Evolutionary conservation across 2,888 invertebrate genomes (phyloP).

Genomic region (Nephrotoma flavescens): DNA sequence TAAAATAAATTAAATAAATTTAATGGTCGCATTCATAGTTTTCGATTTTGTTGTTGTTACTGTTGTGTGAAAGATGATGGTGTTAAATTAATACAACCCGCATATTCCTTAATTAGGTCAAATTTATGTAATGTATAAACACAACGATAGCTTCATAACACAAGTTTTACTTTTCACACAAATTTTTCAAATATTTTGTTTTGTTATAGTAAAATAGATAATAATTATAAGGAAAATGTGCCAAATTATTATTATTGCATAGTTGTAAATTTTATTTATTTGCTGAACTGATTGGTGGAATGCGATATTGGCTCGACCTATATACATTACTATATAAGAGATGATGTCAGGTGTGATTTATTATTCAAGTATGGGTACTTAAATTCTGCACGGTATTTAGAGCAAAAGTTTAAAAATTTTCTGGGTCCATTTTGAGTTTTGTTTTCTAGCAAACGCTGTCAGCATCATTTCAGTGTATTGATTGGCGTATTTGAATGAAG

Average conservation of each 20-base stretch:
- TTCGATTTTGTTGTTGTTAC: background rate
- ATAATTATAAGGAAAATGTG: background rate
- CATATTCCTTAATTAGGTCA: background rate
- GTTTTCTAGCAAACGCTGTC: too few relatives aligned
- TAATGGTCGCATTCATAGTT: background rate
- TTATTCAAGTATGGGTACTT: background rate
- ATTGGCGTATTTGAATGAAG: too few relatives aligned
- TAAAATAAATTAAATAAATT: background rate
- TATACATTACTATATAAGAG: background rate
- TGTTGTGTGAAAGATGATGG: background rate
- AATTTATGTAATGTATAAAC: background rate
- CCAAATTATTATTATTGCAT: background rate
- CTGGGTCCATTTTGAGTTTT: too few relatives aligned
- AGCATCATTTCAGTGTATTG: too few relatives aligned
- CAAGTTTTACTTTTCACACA: background rate
- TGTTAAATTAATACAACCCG: background rate
- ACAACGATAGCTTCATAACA: background rate
- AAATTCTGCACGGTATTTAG: too few relatives aligned
- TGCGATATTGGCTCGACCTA: background rate
- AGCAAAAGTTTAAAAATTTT: too few relatives aligned
- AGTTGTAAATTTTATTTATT: background rate
- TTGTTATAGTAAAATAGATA: background rate
- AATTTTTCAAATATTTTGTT: background rate
- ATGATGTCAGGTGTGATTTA: background rate
- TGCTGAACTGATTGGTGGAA: background rate